Evolutionary conservation across 2,888 invertebrate species (phyloP).

Genomic region (Phortica magna): DNA sequence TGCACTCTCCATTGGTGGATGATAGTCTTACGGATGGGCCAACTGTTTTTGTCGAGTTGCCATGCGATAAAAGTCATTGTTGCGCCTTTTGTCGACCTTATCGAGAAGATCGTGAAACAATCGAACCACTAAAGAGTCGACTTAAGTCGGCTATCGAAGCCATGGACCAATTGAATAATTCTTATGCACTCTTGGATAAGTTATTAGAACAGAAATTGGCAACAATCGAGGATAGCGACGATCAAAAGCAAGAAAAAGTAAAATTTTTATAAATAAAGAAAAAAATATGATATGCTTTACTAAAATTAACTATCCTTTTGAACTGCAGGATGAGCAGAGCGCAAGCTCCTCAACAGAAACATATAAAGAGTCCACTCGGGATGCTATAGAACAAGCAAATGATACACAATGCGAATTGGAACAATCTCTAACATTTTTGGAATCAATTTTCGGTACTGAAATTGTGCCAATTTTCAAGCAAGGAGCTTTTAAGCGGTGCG

Average conservation of each 20-base stretch:
- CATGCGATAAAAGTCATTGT: conserved; percentile 58
- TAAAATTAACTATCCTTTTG: neutral
- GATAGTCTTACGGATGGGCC: conserved; percentile 24
- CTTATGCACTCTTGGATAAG: conserved; percentile 86
- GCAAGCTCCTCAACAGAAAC: neutral
- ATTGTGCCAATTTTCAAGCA: conserved; percentile 80
- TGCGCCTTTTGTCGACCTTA: conserved; percentile 68
- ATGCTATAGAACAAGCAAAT: conserved; percentile 15
- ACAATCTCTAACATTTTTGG: conserved; percentile 81
- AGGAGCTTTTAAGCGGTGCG: conserved; percentile 77
- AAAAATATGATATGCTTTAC: neutral
- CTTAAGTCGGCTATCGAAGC: conserved; percentile 80
- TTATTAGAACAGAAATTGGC: conserved; percentile 80
- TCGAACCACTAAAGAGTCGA: conserved; percentile 79
- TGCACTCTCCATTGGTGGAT: conserved; percentile 34
- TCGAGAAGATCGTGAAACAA: conserved; percentile 73
- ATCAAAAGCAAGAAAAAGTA: conserved; percentile 12
- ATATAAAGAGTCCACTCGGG: neutral
- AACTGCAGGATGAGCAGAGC: neutral
- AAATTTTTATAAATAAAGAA: neutral
- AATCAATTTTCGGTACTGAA: conserved; percentile 82
- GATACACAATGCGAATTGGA: conserved; percentile 76
- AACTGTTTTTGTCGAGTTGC: neutral
- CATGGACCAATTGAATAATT: conserved; percentile 88
- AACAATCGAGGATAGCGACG: conserved; percentile 61